phyloP scores from a whole-genome alignment of 2,888 invertebrate species.

The Drosophila pseudotakahashii region DNA sequence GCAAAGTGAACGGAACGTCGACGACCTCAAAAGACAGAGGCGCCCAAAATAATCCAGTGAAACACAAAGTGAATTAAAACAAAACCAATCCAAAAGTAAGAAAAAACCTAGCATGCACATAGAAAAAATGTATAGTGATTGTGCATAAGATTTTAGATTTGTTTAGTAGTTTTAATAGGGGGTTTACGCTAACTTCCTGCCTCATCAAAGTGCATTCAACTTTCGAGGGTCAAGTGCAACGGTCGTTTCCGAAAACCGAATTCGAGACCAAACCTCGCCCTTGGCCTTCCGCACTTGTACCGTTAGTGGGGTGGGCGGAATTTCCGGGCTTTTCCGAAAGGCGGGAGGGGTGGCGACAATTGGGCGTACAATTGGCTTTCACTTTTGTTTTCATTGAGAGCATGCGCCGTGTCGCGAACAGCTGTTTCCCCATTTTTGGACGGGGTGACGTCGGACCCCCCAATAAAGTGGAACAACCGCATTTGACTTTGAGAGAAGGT shows the following conservation, averaged over 20 bases:
- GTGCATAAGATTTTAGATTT: not conserved
- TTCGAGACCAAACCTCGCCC: constrained; percentile 42
- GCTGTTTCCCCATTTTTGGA: constrained; percentile 55
- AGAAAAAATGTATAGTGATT: not conserved
- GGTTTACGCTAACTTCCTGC: constrained; percentile 22
- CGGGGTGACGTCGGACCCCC: constrained; percentile 25
- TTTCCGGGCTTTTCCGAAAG: constrained; percentile 1
- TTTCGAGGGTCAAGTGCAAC: constrained; percentile 28
- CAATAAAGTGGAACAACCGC: constrained; percentile 13
- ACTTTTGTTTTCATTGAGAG: constrained; percentile 65
- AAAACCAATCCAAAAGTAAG: constrained; percentile 57
- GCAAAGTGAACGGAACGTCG: constrained; percentile 72
- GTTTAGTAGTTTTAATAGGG: not conserved
- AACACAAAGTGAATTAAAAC: constrained; percentile 30
- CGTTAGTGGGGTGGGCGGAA: constrained; percentile 14
- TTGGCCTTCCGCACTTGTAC: constrained; percentile 64
- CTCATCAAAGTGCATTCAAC: constrained; percentile 70
- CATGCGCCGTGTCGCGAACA: constrained; percentile 69
- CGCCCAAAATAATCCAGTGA: constrained; percentile 55
- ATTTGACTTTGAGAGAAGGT: constrained; percentile 75
- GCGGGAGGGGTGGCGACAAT: constrained; percentile 6
- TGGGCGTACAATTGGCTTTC: constrained; percentile 43
- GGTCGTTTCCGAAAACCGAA: constrained; percentile 8
- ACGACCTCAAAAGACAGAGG: constrained; percentile 58
- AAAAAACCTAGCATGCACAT: constrained; percentile 1